Percentiles rank a stretch among this genome's conserved stretches.
These are phyloP conservation scores for Anthrax anthrax DNA, from an alignment of 2,888 invertebrate species.

Conservation along the genomic window DNA sequence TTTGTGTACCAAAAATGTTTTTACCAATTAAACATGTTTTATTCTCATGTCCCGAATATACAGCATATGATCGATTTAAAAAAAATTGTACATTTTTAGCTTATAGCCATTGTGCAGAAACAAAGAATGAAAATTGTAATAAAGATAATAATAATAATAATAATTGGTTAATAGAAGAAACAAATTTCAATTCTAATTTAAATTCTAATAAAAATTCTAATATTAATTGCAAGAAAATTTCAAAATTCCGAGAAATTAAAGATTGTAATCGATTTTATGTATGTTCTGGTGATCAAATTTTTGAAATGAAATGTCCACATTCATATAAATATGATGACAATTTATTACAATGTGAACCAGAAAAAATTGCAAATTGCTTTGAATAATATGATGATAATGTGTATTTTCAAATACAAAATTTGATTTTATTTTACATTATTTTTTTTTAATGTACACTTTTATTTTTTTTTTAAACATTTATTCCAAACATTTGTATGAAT, in stretches of 20 bases:
- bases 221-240: slow-evolving; percentile 9
- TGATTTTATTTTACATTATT: too few species aligned
- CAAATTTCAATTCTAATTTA: too few species aligned
- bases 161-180: not conserved
- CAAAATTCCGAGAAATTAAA: slow-evolving; percentile 12
- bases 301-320: slow-evolving; percentile 15
- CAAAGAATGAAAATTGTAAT: not conserved
- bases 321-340: slow-evolving; percentile 15
- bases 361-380: slow-evolving; percentile 12
- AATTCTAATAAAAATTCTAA: not conserved
- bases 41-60: slow-evolving; percentile 11
- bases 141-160: not conserved
- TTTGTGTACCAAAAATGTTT: slow-evolving; percentile 11
- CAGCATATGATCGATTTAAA: slow-evolving; percentile 11
- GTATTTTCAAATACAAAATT: too few species aligned
- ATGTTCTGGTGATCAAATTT: slow-evolving; percentile 13
- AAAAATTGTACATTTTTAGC: slow-evolving; percentile 7
- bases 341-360: slow-evolving; percentile 13
- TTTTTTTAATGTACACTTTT: too few species aligned
- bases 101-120: slow-evolving; percentile 10
- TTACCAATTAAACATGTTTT: slow-evolving; percentile 12
- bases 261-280: slow-evolving; percentile 14
- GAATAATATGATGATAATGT: too few species aligned
- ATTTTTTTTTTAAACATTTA: too few species aligned
- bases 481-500: too few species aligned